Evolutionary conservation across 2,888 invertebrate genomes (phyloP).

Genomic region (Caenorhabditis zanzibari): DNA sequence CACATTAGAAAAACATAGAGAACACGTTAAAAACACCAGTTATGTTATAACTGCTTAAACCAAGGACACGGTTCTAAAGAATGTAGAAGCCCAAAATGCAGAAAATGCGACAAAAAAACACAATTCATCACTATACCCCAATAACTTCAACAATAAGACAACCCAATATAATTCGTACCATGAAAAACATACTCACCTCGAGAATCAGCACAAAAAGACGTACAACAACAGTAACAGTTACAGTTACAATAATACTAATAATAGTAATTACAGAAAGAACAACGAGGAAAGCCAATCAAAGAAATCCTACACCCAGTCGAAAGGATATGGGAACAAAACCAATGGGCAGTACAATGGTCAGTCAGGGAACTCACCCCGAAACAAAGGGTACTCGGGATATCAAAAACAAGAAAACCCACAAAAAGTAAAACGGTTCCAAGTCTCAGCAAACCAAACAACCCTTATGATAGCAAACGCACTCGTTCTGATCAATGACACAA

Average conservation of each 20-base stretch:
- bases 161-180: not conserved
- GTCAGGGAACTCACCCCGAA: not conserved
- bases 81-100: not conserved
- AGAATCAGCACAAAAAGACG: not conserved
- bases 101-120: conserved; percentile 2
- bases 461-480: not conserved
- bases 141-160: not conserved
- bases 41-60: not conserved
- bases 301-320: no score
- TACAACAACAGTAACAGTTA: no score
- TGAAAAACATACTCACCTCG: not conserved
- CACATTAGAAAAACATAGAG: no score
- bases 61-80: not conserved
- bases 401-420: no score
- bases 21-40: not conserved
- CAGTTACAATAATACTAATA: no score
- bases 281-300: no score
- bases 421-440: not conserved
- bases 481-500: not conserved
- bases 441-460: not conserved
- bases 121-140: not conserved
- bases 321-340: not conserved
- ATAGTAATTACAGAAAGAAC: no score
- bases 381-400: no score
- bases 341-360: not conserved